Conservation (phyloP, 1,140 invertebrate genomes). For the Coenobita brevimanus region DNA sequence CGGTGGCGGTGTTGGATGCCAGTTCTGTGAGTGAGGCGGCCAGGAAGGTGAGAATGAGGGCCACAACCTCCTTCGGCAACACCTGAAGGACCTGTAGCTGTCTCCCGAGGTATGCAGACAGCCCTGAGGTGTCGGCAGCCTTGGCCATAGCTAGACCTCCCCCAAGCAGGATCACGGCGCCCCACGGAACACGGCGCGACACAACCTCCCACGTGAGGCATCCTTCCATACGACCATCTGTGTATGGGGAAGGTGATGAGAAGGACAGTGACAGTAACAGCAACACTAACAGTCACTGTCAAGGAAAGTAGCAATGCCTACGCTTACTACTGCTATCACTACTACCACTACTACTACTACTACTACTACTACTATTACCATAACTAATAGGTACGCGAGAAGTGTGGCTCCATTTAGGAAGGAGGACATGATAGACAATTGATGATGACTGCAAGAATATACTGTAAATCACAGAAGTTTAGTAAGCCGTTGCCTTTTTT, state of each 20-base stretch:
- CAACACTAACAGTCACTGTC: too few species aligned
- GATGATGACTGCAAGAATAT: too few species aligned
- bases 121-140: slow-evolving; percentile 84
- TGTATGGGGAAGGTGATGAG: not conserved
- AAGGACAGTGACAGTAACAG: not conserved
- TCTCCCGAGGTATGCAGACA: slow-evolving; percentile 83
- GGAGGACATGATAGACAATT: too few species aligned
- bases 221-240: slow-evolving; percentile 69
- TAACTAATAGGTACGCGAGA: not conserved
- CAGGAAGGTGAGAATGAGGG: slow-evolving; percentile 73
- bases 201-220: slow-evolving; percentile 73
- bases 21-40: slow-evolving; percentile 84
- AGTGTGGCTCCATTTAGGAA: too few species aligned
- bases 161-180: slow-evolving; percentile 76
- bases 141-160: slow-evolving; percentile 92
- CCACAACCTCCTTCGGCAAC: slow-evolving; percentile 72
- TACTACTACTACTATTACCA: not conserved
- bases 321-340: not conserved
- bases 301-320: not conserved
- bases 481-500: too few species aligned
- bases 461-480: too few species aligned
- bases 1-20: slow-evolving; percentile 88
- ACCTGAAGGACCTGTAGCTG: slow-evolving; percentile 74
- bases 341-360: slow-evolving; percentile 1
- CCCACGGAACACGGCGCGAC: slow-evolving; percentile 75